Evolutionary conservation across 2,797 vertebrate genomes (phyloP).

Genomic region (Lagocephalus sceleratus): DNA sequence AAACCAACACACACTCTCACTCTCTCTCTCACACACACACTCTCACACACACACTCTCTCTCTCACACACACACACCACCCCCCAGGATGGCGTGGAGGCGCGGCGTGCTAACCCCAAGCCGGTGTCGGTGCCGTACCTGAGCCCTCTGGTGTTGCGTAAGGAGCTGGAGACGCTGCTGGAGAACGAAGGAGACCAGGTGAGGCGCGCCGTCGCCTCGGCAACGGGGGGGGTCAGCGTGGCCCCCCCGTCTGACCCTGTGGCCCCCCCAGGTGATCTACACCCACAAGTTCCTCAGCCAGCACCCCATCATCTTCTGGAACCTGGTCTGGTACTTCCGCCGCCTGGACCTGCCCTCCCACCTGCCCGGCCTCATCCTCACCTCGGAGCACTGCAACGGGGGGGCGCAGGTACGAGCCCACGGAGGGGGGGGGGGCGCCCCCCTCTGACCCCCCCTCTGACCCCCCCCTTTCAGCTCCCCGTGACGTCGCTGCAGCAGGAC

Average conservation of each 20-base stretch:
- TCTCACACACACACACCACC: too few relatives aligned
- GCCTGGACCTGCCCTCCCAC: constrained; percentile 90
- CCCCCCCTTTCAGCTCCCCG: constrained; percentile 79
- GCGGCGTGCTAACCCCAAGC: constrained; percentile 85
- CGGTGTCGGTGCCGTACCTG: constrained; percentile 94
- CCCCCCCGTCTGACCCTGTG: too few relatives aligned
- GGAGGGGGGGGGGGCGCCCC: too few relatives aligned
- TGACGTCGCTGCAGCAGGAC: constrained; percentile 89
- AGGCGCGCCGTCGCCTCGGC: constrained; percentile 40
- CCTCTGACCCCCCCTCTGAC: rapidly evolving
- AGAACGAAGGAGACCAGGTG: constrained; percentile 97
- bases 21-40: too few relatives aligned
- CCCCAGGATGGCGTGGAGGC: constrained; percentile 84
- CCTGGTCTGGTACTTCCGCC: constrained; percentile 94
- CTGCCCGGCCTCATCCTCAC: constrained; percentile 93
- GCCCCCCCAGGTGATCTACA: constrained; percentile 85
- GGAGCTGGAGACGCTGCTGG: constrained; percentile 93
- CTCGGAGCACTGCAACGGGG: constrained; percentile 95
- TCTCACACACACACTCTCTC: too few relatives aligned
- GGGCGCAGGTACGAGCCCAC: constrained; percentile 80
- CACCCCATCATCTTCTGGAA: constrained; percentile 99
- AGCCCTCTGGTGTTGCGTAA: constrained; percentile 95
- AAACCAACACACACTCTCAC: too few relatives aligned
- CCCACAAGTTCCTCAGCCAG: constrained; percentile 95
- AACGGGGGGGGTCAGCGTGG: too few relatives aligned